Percentiles rank a stretch among this genome's conserved stretches.
Conservation (phyloP, 1,140 invertebrate species). For the Eriocheir sinensis region DNA sequence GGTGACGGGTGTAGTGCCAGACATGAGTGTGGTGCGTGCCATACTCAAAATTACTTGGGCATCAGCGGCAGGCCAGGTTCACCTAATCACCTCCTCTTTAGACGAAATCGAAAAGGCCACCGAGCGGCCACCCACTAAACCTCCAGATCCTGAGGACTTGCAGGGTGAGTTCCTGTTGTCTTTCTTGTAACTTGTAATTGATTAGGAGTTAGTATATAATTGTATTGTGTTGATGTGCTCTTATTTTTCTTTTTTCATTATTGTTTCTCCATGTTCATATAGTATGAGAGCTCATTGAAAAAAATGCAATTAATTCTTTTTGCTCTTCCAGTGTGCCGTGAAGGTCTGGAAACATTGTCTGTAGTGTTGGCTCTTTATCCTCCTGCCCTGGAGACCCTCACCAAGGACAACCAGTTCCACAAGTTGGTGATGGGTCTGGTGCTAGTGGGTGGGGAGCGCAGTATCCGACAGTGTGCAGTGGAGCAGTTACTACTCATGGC, state of each 20-base stretch:
- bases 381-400: conserved; percentile 88
- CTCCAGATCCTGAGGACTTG: conserved; percentile 75
- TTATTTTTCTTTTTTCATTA: not conserved
- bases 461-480: conserved; percentile 88
- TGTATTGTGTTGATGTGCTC: too few relatives aligned
- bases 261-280: not conserved
- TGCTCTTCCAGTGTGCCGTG: conserved; percentile 88
- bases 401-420: conserved; percentile 90
- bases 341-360: conserved; percentile 96
- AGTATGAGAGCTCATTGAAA: not conserved
- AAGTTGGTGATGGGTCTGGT: conserved; percentile 94
- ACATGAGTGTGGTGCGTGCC: conserved; percentile 79
- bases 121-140: conserved; percentile 74
- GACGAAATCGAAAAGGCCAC: conserved; percentile 75
- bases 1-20: conserved; percentile 79
- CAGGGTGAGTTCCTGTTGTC: conserved; percentile 77
- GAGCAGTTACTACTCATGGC: conserved; percentile 93
- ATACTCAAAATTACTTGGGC: conserved; percentile 83
- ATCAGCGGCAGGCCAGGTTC: conserved; percentile 82
- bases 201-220: too few relatives aligned
- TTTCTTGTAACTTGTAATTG: too few relatives aligned
- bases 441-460: conserved; percentile 86
- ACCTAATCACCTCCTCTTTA: conserved; percentile 73
- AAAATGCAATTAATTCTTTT: not conserved
- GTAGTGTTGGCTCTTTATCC: conserved; percentile 93